Percentiles rank a stretch among this genome's conserved stretches.
phyloP scores from a whole-genome alignment of 2,113 vertebrate species.

The Colaptes auratus region DNA sequence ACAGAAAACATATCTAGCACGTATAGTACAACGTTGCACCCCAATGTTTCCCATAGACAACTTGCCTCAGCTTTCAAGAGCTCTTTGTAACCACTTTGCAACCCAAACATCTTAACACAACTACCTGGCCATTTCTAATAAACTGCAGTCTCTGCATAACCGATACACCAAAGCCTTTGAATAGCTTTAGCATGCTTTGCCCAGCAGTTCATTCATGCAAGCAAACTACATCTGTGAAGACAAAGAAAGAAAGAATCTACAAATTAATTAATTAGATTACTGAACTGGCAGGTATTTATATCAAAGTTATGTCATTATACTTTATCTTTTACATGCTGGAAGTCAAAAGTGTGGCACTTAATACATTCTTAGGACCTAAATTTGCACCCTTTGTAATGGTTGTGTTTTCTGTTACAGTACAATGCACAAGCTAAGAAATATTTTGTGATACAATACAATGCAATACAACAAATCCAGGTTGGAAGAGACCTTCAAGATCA shows the following conservation, averaged over 20 bases:
- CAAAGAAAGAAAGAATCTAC: not conserved
- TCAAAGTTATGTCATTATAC: not conserved
- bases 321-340: not conserved
- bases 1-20: not conserved
- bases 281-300: not conserved
- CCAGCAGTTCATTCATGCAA: not conserved
- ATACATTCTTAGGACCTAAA: not conserved
- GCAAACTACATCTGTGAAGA: not conserved
- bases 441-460: too few species aligned
- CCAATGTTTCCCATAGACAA: not conserved
- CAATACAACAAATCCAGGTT: too few species aligned
- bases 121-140: not conserved
- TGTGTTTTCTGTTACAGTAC: not conserved
- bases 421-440: not conserved
- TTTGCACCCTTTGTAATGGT: not conserved
- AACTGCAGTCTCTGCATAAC: not conserved
- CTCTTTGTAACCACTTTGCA: not conserved
- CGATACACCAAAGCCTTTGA: not conserved
- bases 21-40: not conserved
- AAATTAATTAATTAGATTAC: not conserved
- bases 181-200: not conserved
- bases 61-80: not conserved
- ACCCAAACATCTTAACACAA: not conserved
- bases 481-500: too few species aligned
- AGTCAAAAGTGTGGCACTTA: not conserved